A percentile compares a stretch with the other conserved stretches of the same genome.
phyloP scores from a whole-genome alignment of 2,888 invertebrate genomes.

The Pandemis corylana region DNA sequence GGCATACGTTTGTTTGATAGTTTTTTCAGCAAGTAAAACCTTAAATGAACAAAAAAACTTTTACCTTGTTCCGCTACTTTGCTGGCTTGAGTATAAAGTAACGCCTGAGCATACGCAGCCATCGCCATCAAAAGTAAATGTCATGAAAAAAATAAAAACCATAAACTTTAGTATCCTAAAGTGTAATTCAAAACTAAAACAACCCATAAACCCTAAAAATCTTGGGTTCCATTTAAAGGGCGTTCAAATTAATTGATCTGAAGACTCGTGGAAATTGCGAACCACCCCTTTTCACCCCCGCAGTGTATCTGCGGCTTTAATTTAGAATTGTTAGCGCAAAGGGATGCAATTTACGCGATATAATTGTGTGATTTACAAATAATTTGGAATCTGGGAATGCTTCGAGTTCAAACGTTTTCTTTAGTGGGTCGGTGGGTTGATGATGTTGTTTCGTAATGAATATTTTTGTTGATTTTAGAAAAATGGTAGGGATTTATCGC shows the following conservation, averaged over 20 bases:
- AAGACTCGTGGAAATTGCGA: conserved; percentile 78
- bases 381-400: conserved; percentile 53
- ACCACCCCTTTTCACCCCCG: conserved; percentile 52
- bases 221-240: conserved; percentile 73
- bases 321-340: conserved; percentile 83
- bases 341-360: conserved; percentile 83
- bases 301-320: conserved; percentile 82
- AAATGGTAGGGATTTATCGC: not conserved
- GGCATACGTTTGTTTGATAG: too few species aligned
- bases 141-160: not conserved
- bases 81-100: too few species aligned
- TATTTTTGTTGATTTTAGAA: not conserved
- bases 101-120: too few species aligned
- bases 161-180: not conserved
- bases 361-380: conserved; percentile 82
- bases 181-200: not conserved
- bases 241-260: conserved; percentile 82
- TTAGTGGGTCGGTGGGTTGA: not conserved
- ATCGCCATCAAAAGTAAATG: too few species aligned
- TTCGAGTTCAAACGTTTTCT: conserved; percentile 52
- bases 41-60: too few species aligned
- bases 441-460: not conserved
- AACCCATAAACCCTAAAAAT: conserved; percentile 57
- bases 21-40: too few species aligned
- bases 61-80: too few species aligned